A percentile compares a stretch with the other conserved stretches of the same genome.
These are phyloP conservation scores for Acanthosoma haemorrhoidale DNA, from an alignment of 2,888 invertebrate species.

Conservation along the genomic window DNA sequence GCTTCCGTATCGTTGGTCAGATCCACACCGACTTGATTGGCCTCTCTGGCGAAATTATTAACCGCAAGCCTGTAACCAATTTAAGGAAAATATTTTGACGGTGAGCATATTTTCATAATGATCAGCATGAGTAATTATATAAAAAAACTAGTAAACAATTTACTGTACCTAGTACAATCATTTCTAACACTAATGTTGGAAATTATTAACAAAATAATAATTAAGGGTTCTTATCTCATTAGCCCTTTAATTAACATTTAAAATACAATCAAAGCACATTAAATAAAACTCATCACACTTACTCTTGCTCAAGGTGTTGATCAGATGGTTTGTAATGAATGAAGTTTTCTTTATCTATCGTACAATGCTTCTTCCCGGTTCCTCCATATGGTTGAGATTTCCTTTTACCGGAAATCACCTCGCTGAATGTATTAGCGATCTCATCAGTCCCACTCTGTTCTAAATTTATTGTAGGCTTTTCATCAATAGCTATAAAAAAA, in stretches of 20 bases:
- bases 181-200: too few relatives aligned
- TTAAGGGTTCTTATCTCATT: too few relatives aligned
- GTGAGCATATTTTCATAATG: too few relatives aligned
- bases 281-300: conserved; percentile 41
- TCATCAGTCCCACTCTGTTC: conserved; percentile 41
- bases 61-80: conserved; percentile 60
- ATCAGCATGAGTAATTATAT: neutral
- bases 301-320: conserved; percentile 78
- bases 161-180: too few relatives aligned
- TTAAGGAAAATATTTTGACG: neutral
- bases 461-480: conserved; percentile 42
- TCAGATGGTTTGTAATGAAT: conserved; percentile 81
- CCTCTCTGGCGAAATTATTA: conserved; percentile 73
- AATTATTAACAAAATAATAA: too few relatives aligned
- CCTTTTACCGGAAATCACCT: conserved; percentile 39
- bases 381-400: conserved; percentile 27
- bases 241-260: too few relatives aligned
- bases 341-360: conserved; percentile 71
- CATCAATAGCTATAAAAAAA: conserved; percentile 26
- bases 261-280: too few relatives aligned
- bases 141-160: too few relatives aligned
- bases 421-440: conserved; percentile 41
- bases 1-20: conserved; percentile 75
- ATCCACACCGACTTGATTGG: conserved; percentile 73
- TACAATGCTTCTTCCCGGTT: conserved; percentile 36